phyloP scores from a whole-genome alignment of 2,888 invertebrate genomes.

The Drosophila hawaiiensis region DNA sequence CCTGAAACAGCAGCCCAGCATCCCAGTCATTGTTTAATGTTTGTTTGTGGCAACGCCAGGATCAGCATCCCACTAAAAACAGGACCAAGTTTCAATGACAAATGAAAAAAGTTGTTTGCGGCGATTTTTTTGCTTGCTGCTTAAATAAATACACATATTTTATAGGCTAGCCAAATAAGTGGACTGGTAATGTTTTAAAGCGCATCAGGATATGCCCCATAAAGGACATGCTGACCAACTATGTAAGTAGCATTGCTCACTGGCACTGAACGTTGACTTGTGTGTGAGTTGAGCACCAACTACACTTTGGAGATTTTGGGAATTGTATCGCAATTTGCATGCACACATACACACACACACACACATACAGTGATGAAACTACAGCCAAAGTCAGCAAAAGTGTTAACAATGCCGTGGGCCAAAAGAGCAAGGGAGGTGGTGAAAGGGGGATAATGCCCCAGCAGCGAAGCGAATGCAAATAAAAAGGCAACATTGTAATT shows the following conservation, averaged over 20 bases:
- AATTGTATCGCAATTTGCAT: constrained; percentile 79
- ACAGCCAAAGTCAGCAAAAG: constrained; percentile 57
- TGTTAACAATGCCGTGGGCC: constrained; percentile 53
- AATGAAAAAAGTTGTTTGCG: constrained; percentile 72
- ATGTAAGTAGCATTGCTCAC: constrained; percentile 52
- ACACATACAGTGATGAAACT: constrained; percentile 6
- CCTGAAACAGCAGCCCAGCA: background rate
- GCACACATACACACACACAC: constrained; percentile 49
- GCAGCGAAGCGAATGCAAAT: constrained; percentile 65
- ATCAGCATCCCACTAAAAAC: constrained; percentile 22
- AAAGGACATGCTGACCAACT: constrained; percentile 57
- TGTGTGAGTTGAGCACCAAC: constrained; percentile 1
- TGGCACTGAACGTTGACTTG: constrained; percentile 7
- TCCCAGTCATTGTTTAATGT: constrained; percentile 73
- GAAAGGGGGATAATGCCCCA: constrained; percentile 3
- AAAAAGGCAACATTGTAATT: constrained; percentile 81
- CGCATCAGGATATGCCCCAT: constrained; percentile 39
- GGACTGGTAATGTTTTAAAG: constrained; percentile 43
- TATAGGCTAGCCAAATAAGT: constrained; percentile 57
- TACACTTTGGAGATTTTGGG: constrained; percentile 80
- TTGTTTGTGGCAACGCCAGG: constrained; percentile 69
- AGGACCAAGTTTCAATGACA: constrained; percentile 81
- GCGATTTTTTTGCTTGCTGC: constrained; percentile 42
- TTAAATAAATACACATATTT: constrained; percentile 77
- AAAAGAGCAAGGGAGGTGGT: background rate